Evolutionary conservation across 2,113 vertebrate genomes (phyloP), one percentile per base, ranked within the genome.

Genomic region (Aptenodytes patagonicus): DNA sequence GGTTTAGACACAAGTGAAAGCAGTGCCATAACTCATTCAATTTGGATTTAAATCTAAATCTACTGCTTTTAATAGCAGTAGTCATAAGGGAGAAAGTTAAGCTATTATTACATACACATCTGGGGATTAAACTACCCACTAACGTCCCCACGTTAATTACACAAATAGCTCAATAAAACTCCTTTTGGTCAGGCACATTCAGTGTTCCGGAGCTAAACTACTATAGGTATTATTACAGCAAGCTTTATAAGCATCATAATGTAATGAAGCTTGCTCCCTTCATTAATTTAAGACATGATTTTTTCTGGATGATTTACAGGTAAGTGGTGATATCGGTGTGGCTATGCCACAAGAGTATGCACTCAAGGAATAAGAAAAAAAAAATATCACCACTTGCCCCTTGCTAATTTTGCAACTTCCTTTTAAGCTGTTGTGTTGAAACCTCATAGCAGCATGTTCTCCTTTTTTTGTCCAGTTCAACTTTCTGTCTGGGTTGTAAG

Each of bases 391-490:
- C 32, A 28, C 26, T 90, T 5, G 1, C 19, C 16, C 22, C 44
- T 88, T 82, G 80, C 24, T 90, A 94, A 94, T 93, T 96, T 94
- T 95, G 92, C 83, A 92, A 72, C 57, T 95, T 93, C 83, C 85
- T 94, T 86, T 82, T 28, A 62, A 57, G 47, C 24, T 90, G 28
- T 87, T 90, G 70, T 29, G 49, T 38, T 38, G 61, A 68, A 92
- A 54, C 40, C 18, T 85, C 75, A 13, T 11, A 58, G 64, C 34
- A 81, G 24, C 34, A 20, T 12, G 22, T 62, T 22, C 17, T 78
- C 5, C 13, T 29, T 90, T 61, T 90, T 75, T 79, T 84, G 64
- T 77, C 61, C 40, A 36, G 28, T 44, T 95, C 75, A 73, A 1
- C 28, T 36, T 83, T 90, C 54, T 84, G 29, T 86, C 75, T 94